Base-by-base conservation (phyloP, 2,797 vertebrate species). In the Sternotherus odoratus region DNA sequence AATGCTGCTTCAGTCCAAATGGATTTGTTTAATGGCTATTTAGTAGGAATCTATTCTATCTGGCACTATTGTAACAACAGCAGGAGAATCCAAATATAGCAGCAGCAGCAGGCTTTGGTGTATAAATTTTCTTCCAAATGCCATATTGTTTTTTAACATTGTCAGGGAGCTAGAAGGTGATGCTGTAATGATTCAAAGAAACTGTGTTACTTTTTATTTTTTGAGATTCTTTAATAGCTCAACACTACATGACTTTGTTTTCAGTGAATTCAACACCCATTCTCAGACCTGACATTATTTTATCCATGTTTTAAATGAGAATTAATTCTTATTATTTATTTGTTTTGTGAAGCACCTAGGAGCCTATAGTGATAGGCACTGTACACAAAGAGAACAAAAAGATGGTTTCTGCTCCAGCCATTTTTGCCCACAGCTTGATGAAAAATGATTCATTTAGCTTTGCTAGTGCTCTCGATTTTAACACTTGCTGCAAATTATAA, bases 81-180 rank as follows among this genome's bases (percentile, higher is more conserved):
- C 93, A 90, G 94, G 89, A 92, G 88, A 75, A 51, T 43, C 82
- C 86, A 81, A 95, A 94, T 95, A 95, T 91, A 97, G 95, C 63
- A 50, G 74, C 16, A 26, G 75, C 77, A 46, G 90, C 57, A 79
- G 78, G 30, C 50, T 84, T 72, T 72, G 63, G 69, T 49, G 48
- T 28, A n/a, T 69, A 53, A 7, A 10, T 94, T 94, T 93, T 87
- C 80, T 85, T 49, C 60, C 66, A 79, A 39, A 46, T 83, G 82
- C 87, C 75, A 48, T 85, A 8, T 7, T 86, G 60, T 28, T 66
- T 48, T 88, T 54, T 6, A 30, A 63, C 0, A 8, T 26, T 88
- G 16, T 66, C 53, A 79, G 36, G 46, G 87, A 78, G 69, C 48
- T 28, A 21, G 2, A 77, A 69, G 82, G 5, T 0, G n/a, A 75